Base-by-base conservation (phyloP, 2,797 vertebrate genomes). In the Xiphophorus birchmanni region DNA sequence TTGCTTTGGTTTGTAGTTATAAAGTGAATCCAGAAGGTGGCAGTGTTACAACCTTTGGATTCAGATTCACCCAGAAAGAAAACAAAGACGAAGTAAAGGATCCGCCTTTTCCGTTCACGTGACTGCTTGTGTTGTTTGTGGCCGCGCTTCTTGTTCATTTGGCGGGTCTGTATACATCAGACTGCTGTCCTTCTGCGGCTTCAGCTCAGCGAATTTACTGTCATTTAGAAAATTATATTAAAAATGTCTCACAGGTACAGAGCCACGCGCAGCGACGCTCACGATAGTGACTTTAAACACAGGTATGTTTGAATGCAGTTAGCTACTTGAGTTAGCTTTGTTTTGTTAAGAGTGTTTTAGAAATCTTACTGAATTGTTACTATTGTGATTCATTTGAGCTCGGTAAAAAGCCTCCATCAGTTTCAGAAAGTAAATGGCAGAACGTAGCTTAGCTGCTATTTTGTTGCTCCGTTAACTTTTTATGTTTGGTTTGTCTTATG, bases 101-200 rank as follows among this genome's bases (percentile, higher is more conserved):
- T 7, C 60, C 60, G 40, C 81, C 83, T 1, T 7, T 82, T 92
- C 90, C 89, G 79, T 76, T 29, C 86, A 91, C 26, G 44, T 90
- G 88, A 83, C 44, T 3, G 2, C 5, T 18, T 2, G 44, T 52
- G 0, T 81, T 0, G 77, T 86, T 89, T 82, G 73, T 40, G 67
- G 73, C 45, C 80, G 85, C 89, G 91, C 87, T 84, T 79, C 79
- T 85, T 86, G 81, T 73, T 6, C 42, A 60, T 76, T 92, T 92
- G 90, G 92, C 90, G 91, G 82, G 85, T 58, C 79, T 42, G 67
- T 71, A 4, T 4, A 15, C 15, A 63, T 35, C 29, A 32, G 52
- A 40, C 50, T n/a, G 35, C 35, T 23, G 18, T 11, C 29, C 1
- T 29, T 23, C 18, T 17, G 10, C n/a, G 8, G 32, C 60, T 65